phyloP scores from a whole-genome alignment of 2,113 vertebrate genomes.

The Platichthys flesus region DNA sequence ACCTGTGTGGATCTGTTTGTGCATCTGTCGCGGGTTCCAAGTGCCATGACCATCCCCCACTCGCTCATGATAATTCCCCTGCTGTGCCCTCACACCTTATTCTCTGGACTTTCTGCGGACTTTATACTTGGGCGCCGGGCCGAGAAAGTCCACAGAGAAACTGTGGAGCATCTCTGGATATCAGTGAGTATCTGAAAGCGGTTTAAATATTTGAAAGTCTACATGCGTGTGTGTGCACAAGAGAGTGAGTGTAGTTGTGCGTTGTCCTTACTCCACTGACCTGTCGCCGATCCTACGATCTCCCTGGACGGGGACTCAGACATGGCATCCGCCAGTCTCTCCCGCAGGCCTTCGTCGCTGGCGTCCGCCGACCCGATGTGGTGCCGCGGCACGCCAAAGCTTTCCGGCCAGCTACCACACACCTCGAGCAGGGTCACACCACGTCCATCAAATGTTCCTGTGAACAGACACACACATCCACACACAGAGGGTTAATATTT shows the following conservation, averaged over 20 bases:
- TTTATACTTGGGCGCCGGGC: too few relatives aligned
- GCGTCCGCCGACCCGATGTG: constrained; percentile 89
- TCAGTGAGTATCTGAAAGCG: neutral
- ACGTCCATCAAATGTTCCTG: constrained; percentile 91
- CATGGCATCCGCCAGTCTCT: constrained; percentile 96
- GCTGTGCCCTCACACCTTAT: too few relatives aligned
- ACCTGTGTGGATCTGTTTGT: too few relatives aligned
- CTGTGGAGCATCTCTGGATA: too few relatives aligned
- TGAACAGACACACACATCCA: constrained; percentile 18
- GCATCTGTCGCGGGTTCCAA: too few relatives aligned
- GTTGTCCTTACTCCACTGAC: constrained; percentile 77
- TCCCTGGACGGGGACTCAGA: constrained; percentile 95
- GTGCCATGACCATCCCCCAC: too few relatives aligned
- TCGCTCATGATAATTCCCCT: too few relatives aligned
- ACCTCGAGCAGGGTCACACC: constrained; percentile 96
- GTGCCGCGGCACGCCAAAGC: constrained; percentile 92
- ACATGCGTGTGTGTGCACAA: neutral
- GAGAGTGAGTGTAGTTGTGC: neutral
- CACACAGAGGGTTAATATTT: neutral
- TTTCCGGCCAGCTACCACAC: constrained; percentile 98
- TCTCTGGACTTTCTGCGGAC: too few relatives aligned
- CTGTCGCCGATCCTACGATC: constrained; percentile 94
- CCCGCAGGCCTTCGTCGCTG: constrained; percentile 92
- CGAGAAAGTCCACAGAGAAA: too few relatives aligned
- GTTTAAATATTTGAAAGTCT: neutral